These are phyloP conservation scores for Ptychobarbus kaznakovi DNA, from an alignment of 2,797 vertebrate genomes.

Conservation along the genomic window DNA sequence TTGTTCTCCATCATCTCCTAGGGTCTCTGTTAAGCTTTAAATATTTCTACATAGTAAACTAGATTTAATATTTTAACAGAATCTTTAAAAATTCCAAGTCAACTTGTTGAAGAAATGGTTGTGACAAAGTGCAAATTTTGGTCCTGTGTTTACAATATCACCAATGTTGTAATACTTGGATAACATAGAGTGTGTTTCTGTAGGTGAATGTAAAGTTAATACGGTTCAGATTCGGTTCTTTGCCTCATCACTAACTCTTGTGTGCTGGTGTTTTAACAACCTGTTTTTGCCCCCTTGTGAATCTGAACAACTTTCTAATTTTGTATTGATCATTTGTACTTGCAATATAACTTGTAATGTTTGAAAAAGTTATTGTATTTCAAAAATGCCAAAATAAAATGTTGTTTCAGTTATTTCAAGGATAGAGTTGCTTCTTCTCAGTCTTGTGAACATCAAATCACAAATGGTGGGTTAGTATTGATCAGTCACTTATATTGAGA, in stretches of 20 bases:
- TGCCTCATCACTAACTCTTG: slow-evolving; percentile 70
- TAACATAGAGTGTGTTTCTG: slow-evolving; percentile 69
- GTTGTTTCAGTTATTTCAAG: slow-evolving; percentile 62
- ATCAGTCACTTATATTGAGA: not conserved
- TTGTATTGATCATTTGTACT: slow-evolving; percentile 84
- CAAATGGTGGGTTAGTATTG: not conserved
- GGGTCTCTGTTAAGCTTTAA: slow-evolving; percentile 58
- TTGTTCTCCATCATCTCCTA: slow-evolving; percentile 7
- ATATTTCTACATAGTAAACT: slow-evolving; percentile 62
- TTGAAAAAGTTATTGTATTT: slow-evolving; percentile 74
- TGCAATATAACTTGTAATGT: slow-evolving; percentile 75
- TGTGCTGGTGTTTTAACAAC: slow-evolving; percentile 73
- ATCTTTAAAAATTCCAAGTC: slow-evolving; percentile 45
- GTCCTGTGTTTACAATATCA: slow-evolving; percentile 64
- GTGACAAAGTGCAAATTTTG: slow-evolving; percentile 56
- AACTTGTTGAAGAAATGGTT: slow-evolving; percentile 60
- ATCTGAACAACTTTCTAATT: slow-evolving; percentile 77
- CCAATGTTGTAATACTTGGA: slow-evolving; percentile 70
- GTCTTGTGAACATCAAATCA: slow-evolving; percentile 4
- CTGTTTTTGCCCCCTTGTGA: slow-evolving; percentile 73
- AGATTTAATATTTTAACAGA: slow-evolving; percentile 61
- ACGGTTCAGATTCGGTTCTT: slow-evolving; percentile 70
- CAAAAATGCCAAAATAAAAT: slow-evolving; percentile 68
- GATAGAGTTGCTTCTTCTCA: slow-evolving; percentile 1
- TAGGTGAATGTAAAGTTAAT: slow-evolving; percentile 69